Evolutionary conservation across 2,113 vertebrate genomes (phyloP).

Genomic region (Petrocephalus microphthalmus): DNA sequence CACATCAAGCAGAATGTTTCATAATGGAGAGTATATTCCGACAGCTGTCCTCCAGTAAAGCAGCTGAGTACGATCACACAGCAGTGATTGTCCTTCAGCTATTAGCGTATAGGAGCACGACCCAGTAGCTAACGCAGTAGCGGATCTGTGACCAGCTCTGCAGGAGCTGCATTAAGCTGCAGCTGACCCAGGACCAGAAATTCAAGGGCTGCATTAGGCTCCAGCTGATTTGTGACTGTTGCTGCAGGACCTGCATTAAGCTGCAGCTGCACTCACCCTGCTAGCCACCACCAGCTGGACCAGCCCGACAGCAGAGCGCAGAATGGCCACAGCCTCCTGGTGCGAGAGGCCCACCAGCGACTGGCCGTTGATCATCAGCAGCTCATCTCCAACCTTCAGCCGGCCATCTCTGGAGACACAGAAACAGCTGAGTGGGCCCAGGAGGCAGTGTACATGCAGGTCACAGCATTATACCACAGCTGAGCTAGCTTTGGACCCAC

Average conservation of each 20-base stretch:
- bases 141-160: not conserved
- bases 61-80: not conserved
- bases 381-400: constrained; percentile 78
- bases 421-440: constrained; percentile 3
- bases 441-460: not conserved
- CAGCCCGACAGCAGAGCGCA: constrained; percentile 75
- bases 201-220: not conserved
- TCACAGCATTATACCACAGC: not conserved
- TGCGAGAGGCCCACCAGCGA: constrained; percentile 89
- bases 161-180: not conserved
- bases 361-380: constrained; percentile 90
- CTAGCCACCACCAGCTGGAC: constrained; percentile 88
- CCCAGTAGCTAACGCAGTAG: not conserved
- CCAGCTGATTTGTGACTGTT: not conserved
- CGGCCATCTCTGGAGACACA: constrained; percentile 75
- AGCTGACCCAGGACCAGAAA: not conserved
- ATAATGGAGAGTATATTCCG: not conserved
- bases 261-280: constrained; percentile 64
- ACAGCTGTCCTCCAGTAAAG: not conserved
- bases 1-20: not conserved
- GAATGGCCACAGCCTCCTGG: constrained; percentile 80
- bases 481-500: not conserved
- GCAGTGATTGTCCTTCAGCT: not conserved
- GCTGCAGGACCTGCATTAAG: not conserved
- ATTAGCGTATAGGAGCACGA: not conserved